Evolutionary conservation across 2,888 invertebrate species (phyloP).

Genomic region (Synergus gifuensis): DNA sequence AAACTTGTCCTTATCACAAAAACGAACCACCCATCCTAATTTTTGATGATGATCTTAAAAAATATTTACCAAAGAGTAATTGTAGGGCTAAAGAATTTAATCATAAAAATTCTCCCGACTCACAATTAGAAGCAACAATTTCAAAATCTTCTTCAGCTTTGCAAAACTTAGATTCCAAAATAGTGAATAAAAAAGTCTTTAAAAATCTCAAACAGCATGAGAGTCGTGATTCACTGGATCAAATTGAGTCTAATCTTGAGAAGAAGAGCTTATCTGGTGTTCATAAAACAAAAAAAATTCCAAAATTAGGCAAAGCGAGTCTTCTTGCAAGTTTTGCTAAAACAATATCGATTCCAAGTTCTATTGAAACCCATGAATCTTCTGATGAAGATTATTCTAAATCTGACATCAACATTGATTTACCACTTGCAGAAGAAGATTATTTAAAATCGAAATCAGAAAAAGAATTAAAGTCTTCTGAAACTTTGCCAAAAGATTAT

Average conservation of each 20-base stretch:
- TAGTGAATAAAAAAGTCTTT: neutral
- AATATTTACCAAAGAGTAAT: conserved; percentile 50
- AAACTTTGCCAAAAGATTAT: conserved; percentile 47
- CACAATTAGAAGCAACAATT: neutral
- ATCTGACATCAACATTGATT: neutral
- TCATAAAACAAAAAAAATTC: conserved; percentile 45
- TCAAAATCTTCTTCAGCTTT: conserved; percentile 9
- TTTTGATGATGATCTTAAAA: conserved; percentile 56
- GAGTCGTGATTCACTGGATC: neutral
- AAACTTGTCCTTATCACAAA: conserved; percentile 56
- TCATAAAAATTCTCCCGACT: neutral
- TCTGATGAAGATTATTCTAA: conserved; percentile 42
- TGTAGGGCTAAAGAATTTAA: neutral
- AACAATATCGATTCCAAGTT: conserved; percentile 50
- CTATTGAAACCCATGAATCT: conserved; percentile 45
- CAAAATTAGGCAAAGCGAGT: conserved; percentile 50
- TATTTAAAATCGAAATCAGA: neutral
- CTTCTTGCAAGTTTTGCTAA: conserved; percentile 52
- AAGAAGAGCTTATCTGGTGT: neutral
- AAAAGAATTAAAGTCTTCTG: neutral
- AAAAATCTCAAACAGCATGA: neutral
- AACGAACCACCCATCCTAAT: conserved; percentile 48
- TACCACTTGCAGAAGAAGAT: neutral
- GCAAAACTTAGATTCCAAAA: neutral
- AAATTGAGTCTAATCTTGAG: neutral